These are phyloP conservation scores for Meta bourneti DNA, from an alignment of 2,888 invertebrate genomes.

Conservation along the genomic window DNA sequence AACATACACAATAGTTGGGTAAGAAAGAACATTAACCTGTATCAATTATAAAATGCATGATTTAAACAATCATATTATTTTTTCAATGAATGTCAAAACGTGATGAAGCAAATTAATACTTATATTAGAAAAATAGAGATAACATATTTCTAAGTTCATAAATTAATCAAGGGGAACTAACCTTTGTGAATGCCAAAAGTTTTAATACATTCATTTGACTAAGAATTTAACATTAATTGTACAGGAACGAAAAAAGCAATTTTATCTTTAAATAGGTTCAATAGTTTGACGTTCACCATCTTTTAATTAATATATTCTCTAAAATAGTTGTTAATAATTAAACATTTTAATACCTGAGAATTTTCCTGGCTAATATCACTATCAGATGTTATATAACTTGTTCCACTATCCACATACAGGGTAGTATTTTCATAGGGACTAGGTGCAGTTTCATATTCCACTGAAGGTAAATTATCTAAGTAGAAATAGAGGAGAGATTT, in stretches of 20 bases:
- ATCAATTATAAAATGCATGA: not conserved
- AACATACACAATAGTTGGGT: constrained; percentile 33
- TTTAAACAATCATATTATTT: not conserved
- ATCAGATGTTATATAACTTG: not conserved
- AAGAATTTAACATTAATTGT: no score
- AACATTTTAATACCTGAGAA: constrained; percentile 6
- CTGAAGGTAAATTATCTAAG: constrained; percentile 3
- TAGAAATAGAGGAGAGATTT: no score
- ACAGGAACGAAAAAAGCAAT: no score
- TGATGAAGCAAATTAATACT: no score
- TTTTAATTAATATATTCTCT: no score
- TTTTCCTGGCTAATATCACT: not conserved
- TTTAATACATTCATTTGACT: no score
- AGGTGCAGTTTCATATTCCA: not conserved
- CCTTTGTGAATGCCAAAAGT: not conserved
- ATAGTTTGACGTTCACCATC: no score
- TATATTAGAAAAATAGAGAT: no score
- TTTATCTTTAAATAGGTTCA: no score
- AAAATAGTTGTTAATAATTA: no score
- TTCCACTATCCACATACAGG: not conserved
- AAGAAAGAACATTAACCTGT: constrained; percentile 22
- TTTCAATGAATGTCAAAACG: not conserved
- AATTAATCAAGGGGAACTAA: no score
- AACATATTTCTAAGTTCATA: no score
- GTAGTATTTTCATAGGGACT: not conserved